Percentiles rank a stretch among this genome's conserved stretches.
These are phyloP conservation scores for Lagodon rhomboides DNA, from an alignment of 2,797 vertebrate species.

Conservation along the genomic window DNA sequence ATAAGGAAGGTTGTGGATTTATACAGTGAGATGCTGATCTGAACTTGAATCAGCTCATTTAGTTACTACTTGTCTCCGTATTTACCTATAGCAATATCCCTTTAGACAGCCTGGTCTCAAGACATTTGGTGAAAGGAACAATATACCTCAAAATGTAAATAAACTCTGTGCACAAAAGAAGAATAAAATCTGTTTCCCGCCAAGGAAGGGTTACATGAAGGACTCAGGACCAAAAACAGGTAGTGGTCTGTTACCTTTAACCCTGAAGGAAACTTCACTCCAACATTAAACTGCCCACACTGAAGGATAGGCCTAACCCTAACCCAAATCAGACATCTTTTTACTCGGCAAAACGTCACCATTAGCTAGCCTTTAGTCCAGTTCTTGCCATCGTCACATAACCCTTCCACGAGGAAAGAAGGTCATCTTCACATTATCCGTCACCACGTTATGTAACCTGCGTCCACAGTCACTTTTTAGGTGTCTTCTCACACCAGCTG, in stretches of 20 bases:
- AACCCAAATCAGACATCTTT: background rate
- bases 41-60: constrained; percentile 51
- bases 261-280: constrained; percentile 16
- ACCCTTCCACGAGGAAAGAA: constrained; percentile 23
- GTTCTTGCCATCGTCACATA: constrained; percentile 7
- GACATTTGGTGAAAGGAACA: constrained; percentile 52
- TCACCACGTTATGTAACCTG: constrained; percentile 34
- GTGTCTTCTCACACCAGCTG: too few species aligned
- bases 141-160: constrained; percentile 43
- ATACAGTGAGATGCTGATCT: constrained; percentile 44
- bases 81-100: constrained; percentile 76
- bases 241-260: constrained; percentile 9
- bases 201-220: constrained; percentile 32
- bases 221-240: constrained; percentile 16
- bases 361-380: background rate
- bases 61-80: constrained; percentile 47
- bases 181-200: constrained; percentile 31
- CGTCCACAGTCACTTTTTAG: constrained; percentile 19
- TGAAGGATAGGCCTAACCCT: background rate
- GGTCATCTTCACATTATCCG: constrained; percentile 63
- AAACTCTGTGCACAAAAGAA: constrained; percentile 52
- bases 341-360: background rate
- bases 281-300: background rate
- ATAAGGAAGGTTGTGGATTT: constrained; percentile 52
- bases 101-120: constrained; percentile 64